phyloP scores from a whole-genome alignment of 2,888 invertebrate genomes.

The Pantelozetes paolii region DNA sequence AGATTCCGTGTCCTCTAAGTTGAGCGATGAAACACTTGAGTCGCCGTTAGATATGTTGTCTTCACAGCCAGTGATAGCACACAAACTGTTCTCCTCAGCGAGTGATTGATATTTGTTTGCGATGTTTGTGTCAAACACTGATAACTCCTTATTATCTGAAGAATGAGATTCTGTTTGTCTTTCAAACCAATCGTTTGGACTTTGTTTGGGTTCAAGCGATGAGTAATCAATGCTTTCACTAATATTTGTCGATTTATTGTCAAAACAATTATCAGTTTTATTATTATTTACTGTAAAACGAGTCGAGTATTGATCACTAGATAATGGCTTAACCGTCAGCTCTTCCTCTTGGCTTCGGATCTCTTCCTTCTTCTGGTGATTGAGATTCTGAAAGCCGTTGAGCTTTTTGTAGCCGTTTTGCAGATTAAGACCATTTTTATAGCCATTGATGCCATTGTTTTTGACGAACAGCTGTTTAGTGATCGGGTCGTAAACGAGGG shows the following conservation, averaged over 20 bases:
- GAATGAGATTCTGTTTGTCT: slow-evolving; percentile 19
- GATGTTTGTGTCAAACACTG: slow-evolving; percentile 18
- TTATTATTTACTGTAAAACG: background rate
- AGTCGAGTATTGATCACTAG: slow-evolving; percentile 1
- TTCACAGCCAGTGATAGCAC: background rate
- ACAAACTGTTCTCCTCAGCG: too few species aligned
- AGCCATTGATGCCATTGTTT: slow-evolving; percentile 10
- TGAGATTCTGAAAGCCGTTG: slow-evolving; percentile 7
- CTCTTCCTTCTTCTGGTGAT: background rate
- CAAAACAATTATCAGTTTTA: background rate
- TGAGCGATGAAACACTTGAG: slow-evolving; percentile 24
- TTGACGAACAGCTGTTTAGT: slow-evolving; percentile 60
- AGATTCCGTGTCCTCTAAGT: slow-evolving; percentile 29
- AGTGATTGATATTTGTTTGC: background rate
- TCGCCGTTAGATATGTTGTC: slow-evolving; percentile 17
- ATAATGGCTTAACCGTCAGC: background rate
- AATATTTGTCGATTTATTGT: background rate
- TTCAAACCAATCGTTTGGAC: background rate
- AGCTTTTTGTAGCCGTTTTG: slow-evolving; percentile 19
- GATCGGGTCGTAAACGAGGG: slow-evolving; percentile 68
- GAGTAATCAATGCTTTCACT: background rate
- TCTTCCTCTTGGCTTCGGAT: background rate
- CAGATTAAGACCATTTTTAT: slow-evolving; percentile 15
- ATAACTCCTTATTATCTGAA: slow-evolving; percentile 21
- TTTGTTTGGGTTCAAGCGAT: background rate